Percentiles rank a stretch among this genome's conserved stretches.
phyloP scores from a whole-genome alignment of 2,888 invertebrate species.

The Sarcophaga variegata region DNA sequence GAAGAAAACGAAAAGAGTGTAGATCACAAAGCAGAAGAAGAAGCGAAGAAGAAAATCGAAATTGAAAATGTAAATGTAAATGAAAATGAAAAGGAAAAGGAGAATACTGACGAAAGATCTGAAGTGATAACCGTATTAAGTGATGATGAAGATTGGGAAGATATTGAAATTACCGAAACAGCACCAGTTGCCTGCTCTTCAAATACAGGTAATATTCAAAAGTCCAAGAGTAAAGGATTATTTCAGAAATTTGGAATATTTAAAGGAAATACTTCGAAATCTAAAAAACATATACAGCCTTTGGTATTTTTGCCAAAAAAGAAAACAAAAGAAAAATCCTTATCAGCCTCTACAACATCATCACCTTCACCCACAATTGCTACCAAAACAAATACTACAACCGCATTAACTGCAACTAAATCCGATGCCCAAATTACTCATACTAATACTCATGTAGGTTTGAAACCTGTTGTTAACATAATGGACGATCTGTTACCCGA shows the following conservation, averaged over 20 bases:
- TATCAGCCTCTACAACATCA: slow-evolving; percentile 24
- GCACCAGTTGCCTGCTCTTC: slow-evolving; percentile 64
- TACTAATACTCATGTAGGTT: slow-evolving; percentile 49
- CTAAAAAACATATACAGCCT: slow-evolving; percentile 45
- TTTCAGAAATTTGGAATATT: slow-evolving; percentile 60
- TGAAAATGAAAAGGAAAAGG: slow-evolving; percentile 25
- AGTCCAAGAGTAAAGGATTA: slow-evolving; percentile 56
- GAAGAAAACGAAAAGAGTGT: too few relatives aligned
- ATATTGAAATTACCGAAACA: slow-evolving; percentile 75
- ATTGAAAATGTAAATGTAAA: not conserved
- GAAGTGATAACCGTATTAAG: slow-evolving; percentile 57
- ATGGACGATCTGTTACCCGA: slow-evolving; percentile 72
- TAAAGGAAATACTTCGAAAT: slow-evolving; percentile 38
- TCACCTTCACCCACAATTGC: slow-evolving; percentile 14
- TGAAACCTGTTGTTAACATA: slow-evolving; percentile 69
- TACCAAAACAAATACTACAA: not conserved
- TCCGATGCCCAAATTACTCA: not conserved
- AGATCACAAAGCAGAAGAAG: not conserved
- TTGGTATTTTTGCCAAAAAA: slow-evolving; percentile 55
- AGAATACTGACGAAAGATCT: not conserved
- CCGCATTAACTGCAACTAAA: not conserved
- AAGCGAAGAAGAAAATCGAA: slow-evolving; percentile 30
- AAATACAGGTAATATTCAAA: slow-evolving; percentile 28
- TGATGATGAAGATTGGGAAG: slow-evolving; percentile 77
- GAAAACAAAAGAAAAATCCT: slow-evolving; percentile 53